Evolutionary conservation across 2,888 invertebrate genomes (phyloP).

Genomic region (Drosophila gaucha): DNA sequence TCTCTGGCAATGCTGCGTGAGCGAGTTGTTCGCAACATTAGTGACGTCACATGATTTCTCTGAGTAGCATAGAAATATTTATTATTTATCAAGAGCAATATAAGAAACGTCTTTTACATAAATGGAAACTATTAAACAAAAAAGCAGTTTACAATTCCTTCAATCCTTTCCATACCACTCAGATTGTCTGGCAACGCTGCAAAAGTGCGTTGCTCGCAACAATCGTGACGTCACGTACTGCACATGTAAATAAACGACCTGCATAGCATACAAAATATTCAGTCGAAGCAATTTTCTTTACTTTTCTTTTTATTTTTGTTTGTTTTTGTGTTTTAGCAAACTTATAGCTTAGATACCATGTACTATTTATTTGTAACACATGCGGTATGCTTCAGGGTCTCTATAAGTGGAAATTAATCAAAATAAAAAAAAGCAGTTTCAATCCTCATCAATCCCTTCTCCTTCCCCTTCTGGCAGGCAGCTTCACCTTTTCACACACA

Average conservation of each 20-base stretch:
- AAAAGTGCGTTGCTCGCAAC: not conserved
- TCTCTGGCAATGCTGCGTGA: slow-evolving; percentile 17
- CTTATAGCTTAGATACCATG: slow-evolving; percentile 41
- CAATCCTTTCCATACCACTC: too few relatives aligned
- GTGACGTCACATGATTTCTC: slow-evolving; percentile 24
- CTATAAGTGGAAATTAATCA: slow-evolving; percentile 21
- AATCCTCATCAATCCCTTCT: not conserved
- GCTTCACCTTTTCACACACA: slow-evolving; percentile 3
- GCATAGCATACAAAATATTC: not conserved
- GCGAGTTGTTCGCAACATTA: not conserved
- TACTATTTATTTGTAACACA: slow-evolving; percentile 26
- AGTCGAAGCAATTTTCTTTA: slow-evolving; percentile 14
- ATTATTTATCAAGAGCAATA: too few relatives aligned
- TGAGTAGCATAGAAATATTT: too few relatives aligned
- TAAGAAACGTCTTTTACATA: too few relatives aligned
- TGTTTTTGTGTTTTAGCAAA: slow-evolving; percentile 35
- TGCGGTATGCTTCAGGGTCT: slow-evolving; percentile 22
- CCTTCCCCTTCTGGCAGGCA: slow-evolving; percentile 1
- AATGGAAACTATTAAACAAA: too few relatives aligned
- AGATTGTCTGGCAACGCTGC: slow-evolving; percentile 31
- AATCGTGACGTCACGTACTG: not conserved
- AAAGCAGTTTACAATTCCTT: too few relatives aligned
- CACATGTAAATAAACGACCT: not conserved
- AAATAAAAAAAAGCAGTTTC: slow-evolving; percentile 14
- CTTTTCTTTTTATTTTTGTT: slow-evolving; percentile 11